Evolutionary conservation across 2,888 invertebrate species (phyloP), one percentile per base, ranked within the genome.

Genomic region (Strigamia transsilvanica): DNA sequence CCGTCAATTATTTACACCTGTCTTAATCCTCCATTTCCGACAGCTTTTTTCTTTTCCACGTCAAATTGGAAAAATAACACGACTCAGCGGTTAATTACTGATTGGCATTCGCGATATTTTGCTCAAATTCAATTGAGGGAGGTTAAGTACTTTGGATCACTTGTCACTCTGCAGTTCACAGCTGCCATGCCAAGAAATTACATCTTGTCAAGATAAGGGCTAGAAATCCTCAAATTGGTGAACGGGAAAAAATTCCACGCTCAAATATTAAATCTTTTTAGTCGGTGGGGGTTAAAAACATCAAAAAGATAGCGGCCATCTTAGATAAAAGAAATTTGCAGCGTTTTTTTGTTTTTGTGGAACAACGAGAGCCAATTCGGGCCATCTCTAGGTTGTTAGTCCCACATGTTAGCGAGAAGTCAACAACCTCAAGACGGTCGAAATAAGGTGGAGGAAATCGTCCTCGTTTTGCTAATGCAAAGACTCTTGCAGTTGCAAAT

Each of bases 141-240:
- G 73, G 73, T 73, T 73, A 73, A 73, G 73, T 73, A 32, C 73
- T 73, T 27, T 32, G 27, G 27, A 73, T 73, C 73, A 73, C 73
- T 73, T 73, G 73, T 73, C 73, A 73, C 73, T 73, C 73, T 27
- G 73, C 23, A 32, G 73, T 32, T 73, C 73, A 73, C 32, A 73
- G 73, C 32, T 73, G 73, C 73, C 73, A 73, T 73, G 73, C 73
- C 23, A n/a, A 73, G 73, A 73, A 73, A 73, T 73, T 73, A 73
- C 27, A 73, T 15, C 73, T 12, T 73, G 73, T 73, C 73, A 73
- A 73, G 32, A 32, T 32, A 32, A 73, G 32, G n/a, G 32, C 21
- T 21, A 56, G 18, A 18, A 56, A 56, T 9, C 18, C 56, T 56
- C 3, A 56, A 56, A 56, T 56, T 56, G 56, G 2, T 15, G n/a